phyloP scores from a whole-genome alignment of 1,140 invertebrate genomes.

The Ips typographus region DNA sequence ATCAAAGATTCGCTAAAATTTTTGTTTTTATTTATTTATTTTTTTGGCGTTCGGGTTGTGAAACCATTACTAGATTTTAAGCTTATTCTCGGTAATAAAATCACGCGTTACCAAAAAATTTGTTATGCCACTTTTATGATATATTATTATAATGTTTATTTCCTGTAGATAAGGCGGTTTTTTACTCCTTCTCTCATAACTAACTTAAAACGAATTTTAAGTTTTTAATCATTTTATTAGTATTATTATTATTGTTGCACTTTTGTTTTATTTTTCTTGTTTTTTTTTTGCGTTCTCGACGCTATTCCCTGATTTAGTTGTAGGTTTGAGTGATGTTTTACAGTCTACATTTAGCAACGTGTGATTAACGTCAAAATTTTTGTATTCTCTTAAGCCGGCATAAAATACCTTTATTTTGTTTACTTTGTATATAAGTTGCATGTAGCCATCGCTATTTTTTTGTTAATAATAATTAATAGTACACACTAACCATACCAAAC shows the following conservation, averaged over 20 bases:
- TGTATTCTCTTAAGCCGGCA: not conserved
- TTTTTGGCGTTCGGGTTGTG: too few relatives aligned
- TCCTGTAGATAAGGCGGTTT: not conserved
- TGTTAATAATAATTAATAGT: too few relatives aligned
- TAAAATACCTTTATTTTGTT: slow-evolving; percentile 32
- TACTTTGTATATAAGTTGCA: not conserved
- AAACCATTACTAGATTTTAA: not conserved
- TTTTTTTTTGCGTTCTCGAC: slow-evolving; percentile 1
- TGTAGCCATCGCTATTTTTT: too few relatives aligned
- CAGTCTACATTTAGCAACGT: not conserved
- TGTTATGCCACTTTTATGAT: not conserved
- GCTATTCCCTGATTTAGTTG: not conserved
- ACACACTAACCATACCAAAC: too few relatives aligned
- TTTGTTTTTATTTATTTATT: too few relatives aligned
- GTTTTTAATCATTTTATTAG: not conserved
- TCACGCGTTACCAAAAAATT: slow-evolving; percentile 6
- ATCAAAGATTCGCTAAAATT: too few relatives aligned
- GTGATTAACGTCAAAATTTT: slow-evolving; percentile 21
- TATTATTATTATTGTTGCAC: slow-evolving; percentile 24
- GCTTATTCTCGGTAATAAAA: not conserved
- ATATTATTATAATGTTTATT: not conserved
- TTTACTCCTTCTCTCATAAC: too few relatives aligned
- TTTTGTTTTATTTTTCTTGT: slow-evolving; percentile 8
- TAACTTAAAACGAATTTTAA: too few relatives aligned
- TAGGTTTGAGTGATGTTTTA: slow-evolving; percentile 2